Evolutionary conservation across 2,113 vertebrate species (phyloP), one percentile per base, ranked within the genome.

Genomic region (Recurvirostra avosetta): DNA sequence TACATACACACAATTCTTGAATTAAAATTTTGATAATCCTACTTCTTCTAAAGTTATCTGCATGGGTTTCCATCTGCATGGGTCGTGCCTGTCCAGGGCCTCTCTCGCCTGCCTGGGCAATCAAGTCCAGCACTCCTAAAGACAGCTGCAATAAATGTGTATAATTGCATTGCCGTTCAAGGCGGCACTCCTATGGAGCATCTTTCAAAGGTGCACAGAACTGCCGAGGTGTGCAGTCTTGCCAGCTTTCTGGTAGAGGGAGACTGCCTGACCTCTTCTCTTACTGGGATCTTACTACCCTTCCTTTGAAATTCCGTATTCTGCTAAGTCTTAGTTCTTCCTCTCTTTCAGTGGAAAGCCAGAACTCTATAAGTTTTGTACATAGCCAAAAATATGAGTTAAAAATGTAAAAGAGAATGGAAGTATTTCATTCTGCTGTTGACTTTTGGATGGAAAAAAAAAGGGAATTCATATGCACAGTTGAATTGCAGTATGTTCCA

Each of bases 31-130:
- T n/a, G n/a, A n/a, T n/a, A 56, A 5, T 36, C 29, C 25, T n/a
- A 8, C 8, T 12, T 18, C 49, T 25, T 47, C 34, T 53, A 3
- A 74, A 74, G n/a, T 38, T 13, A 22, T 22, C 4, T n/a, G n/a
- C n/a, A n/a, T n/a, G 25, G 56, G 8, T 50, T 71, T 90, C 45
- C 29, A 12, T 11, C n/a, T 36, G 36, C 16, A 0, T 8, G 47
- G 38, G 10, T 55, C 0, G 0, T 62, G 12, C 30, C 22, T 61
- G 12, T 10, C 12, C 78, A 55, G 19, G 53, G 11, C 12, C 11
- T 12, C 8, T 68, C 38, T 26, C 2, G 1, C 43, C 12, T 47
- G 9, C 19, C 56, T 1, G 1, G 22, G 15, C 6, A 49, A 22
- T 38, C 8, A 23, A 36, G 8, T 4, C 47, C 27, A 34, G 8